Percentiles rank a stretch among this genome's conserved stretches.
Conservation (phyloP, 1,140 invertebrate genomes). For the Ceratina calcarata region DNA sequence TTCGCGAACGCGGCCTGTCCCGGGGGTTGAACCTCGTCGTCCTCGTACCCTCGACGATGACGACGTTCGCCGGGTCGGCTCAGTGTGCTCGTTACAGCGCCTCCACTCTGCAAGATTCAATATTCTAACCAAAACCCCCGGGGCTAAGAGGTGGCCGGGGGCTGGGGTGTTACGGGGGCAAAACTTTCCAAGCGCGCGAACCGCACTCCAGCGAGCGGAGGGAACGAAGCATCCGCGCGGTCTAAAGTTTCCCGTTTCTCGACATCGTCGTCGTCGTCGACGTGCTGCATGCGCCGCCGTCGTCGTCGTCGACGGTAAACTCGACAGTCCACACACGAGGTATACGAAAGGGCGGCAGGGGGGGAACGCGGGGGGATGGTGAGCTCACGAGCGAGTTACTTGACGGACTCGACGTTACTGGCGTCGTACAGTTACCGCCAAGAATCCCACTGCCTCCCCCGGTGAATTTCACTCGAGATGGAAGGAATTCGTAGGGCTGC, state of each 20-base stretch:
- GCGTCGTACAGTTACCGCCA: slow-evolving; percentile 56
- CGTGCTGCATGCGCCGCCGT: slow-evolving; percentile 24
- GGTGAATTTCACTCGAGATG: slow-evolving; percentile 7
- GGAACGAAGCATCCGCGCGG: slow-evolving; percentile 55
- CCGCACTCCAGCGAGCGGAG: slow-evolving; percentile 35
- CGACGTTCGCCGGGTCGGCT: slow-evolving; percentile 58
- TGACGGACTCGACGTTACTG: slow-evolving; percentile 74
- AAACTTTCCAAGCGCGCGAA: slow-evolving; percentile 73
- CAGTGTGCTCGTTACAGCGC: slow-evolving; percentile 76
- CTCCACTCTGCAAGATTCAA: slow-evolving; percentile 78
- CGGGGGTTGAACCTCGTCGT: slow-evolving; percentile 9
- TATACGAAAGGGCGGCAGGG: neutral
- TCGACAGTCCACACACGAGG: slow-evolving; percentile 73
- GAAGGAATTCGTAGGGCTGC: neutral
- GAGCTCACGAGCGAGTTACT: slow-evolving; percentile 66
- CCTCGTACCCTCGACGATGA: slow-evolving; percentile 39
- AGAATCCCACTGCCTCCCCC: slow-evolving; percentile 20
- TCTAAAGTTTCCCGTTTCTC: slow-evolving; percentile 71
- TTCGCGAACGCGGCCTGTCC: slow-evolving; percentile 48
- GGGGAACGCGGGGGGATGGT: neutral
- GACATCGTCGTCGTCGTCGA: slow-evolving; percentile 34
- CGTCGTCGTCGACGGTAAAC: slow-evolving; percentile 68
- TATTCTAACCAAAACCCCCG: slow-evolving; percentile 81
- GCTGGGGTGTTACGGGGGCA: slow-evolving; percentile 56
- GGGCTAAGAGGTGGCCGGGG: slow-evolving; percentile 68